Evolutionary conservation across 92 coral and sea anemone genomes (phyloP).

Genomic region (Meandrina meandrites): DNA sequence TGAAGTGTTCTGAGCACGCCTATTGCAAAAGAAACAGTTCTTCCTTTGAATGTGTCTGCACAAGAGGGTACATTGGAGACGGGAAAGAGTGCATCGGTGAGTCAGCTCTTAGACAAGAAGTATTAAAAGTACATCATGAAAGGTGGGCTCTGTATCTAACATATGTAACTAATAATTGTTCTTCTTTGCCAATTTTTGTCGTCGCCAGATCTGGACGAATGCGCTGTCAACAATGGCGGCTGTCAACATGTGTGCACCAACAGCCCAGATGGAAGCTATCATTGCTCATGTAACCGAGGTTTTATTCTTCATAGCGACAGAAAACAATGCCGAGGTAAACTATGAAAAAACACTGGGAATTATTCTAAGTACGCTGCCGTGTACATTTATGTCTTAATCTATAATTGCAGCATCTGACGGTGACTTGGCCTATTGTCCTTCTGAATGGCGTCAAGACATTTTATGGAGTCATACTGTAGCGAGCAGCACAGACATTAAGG

Average conservation of each 20-base stretch:
- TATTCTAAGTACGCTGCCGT: neutral
- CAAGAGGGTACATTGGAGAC: slow-evolving; percentile 80
- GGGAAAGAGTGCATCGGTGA: slow-evolving; percentile 80
- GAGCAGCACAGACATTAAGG: slow-evolving; percentile 58
- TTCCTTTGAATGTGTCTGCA: slow-evolving; percentile 70
- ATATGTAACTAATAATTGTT: neutral
- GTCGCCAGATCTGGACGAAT: slow-evolving; percentile 71
- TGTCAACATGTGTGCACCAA: slow-evolving; percentile 79
- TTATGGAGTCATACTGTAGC: slow-evolving; percentile 82
- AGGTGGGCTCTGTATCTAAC: neutral
- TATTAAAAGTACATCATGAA: neutral
- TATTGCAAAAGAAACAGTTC: slow-evolving; percentile 75
- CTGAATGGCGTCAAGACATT: slow-evolving; percentile 85
- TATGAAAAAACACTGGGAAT: neutral
- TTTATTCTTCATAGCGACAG: slow-evolving; percentile 79
- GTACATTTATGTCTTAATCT: neutral
- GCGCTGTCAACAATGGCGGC: slow-evolving; percentile 82
- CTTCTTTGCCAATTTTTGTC: neutral
- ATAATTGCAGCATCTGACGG: slow-evolving; percentile 50
- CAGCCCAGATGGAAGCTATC: slow-evolving; percentile 81
- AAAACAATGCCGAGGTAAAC: slow-evolving; percentile 75
- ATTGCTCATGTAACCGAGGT: slow-evolving; percentile 74
- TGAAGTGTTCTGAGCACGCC: slow-evolving; percentile 60
- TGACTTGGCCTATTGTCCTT: slow-evolving; percentile 67
- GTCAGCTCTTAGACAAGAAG: neutral